Conservation (phyloP, 2,888 invertebrate genomes). For the Neelides folsomi region DNA sequence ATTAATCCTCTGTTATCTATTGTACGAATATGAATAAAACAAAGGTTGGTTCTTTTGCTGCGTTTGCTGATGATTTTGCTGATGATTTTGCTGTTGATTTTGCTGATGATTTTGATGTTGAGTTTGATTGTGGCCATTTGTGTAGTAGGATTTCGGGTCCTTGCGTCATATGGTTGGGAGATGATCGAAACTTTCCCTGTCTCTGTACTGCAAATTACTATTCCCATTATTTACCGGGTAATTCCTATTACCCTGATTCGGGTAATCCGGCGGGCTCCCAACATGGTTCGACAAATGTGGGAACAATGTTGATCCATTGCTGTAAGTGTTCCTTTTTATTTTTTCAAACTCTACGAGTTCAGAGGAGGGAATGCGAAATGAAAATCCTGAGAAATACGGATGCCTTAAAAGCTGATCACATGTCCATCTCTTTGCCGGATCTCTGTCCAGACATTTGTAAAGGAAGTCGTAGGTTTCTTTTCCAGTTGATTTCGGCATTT, state of each 20-base stretch:
- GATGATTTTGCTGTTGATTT: neutral
- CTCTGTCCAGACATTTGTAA: conserved; percentile 88
- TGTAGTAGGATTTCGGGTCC: conserved; percentile 13
- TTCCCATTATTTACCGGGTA: conserved; percentile 9
- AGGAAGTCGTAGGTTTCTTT: conserved; percentile 67
- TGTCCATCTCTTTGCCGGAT: conserved; percentile 79
- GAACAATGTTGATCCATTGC: conserved; percentile 45
- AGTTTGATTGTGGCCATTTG: neutral
- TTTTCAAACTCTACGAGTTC: conserved; percentile 52
- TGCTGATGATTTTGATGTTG: neutral
- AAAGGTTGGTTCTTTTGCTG: neutral
- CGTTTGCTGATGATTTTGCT: neutral
- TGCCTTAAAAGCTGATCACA: conserved; percentile 83
- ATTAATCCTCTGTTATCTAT: too few species aligned
- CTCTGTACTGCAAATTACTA: conserved; percentile 10
- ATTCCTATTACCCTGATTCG: too few species aligned
- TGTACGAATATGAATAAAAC: conserved; percentile 4
- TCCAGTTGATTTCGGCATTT: conserved; percentile 60
- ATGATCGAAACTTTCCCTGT: conserved; percentile 33
- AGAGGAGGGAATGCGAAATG: conserved; percentile 60
- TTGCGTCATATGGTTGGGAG: conserved; percentile 58
- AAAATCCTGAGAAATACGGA: conserved; percentile 77
- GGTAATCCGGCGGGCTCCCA: conserved; percentile 16
- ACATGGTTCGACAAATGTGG: conserved; percentile 47
- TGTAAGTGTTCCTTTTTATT: conserved; percentile 44